Evolutionary conservation across 2,888 invertebrate genomes (phyloP).

Genomic region (Leistus spinibarbis): DNA sequence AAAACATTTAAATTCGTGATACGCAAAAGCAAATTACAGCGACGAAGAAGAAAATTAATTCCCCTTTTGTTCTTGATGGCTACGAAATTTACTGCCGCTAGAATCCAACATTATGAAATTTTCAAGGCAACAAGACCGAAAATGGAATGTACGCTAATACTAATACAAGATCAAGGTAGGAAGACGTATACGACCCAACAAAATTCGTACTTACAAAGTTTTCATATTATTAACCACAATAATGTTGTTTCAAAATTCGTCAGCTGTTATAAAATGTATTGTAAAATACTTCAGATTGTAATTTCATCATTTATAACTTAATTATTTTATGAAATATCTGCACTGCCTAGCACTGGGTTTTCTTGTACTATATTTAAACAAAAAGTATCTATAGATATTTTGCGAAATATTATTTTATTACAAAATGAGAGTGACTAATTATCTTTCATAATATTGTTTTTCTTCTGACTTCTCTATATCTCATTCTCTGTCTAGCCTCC

Average conservation of each 20-base stretch:
- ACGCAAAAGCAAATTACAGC: conserved; percentile 3
- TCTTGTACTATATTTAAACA: too few relatives aligned
- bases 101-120: not conserved
- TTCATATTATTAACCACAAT: too few relatives aligned
- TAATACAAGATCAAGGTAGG: not conserved
- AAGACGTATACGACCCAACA: not conserved
- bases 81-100: not conserved
- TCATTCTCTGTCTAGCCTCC: too few relatives aligned
- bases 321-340: too few relatives aligned
- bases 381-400: too few relatives aligned
- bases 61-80: conserved; percentile 8
- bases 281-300: too few relatives aligned
- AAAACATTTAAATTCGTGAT: not conserved
- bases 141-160: not conserved
- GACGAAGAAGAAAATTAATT: conserved; percentile 2
- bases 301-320: too few relatives aligned
- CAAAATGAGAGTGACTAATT: too few relatives aligned
- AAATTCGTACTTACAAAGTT: not conserved
- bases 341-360: too few relatives aligned
- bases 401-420: too few relatives aligned
- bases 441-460: too few relatives aligned
- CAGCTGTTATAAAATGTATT: not conserved
- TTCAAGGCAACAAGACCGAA: not conserved
- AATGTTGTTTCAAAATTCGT: not conserved
- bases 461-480: too few relatives aligned